Conservation (phyloP, 2,113 vertebrate genomes). For the Hemibagrus wyckioides region DNA sequence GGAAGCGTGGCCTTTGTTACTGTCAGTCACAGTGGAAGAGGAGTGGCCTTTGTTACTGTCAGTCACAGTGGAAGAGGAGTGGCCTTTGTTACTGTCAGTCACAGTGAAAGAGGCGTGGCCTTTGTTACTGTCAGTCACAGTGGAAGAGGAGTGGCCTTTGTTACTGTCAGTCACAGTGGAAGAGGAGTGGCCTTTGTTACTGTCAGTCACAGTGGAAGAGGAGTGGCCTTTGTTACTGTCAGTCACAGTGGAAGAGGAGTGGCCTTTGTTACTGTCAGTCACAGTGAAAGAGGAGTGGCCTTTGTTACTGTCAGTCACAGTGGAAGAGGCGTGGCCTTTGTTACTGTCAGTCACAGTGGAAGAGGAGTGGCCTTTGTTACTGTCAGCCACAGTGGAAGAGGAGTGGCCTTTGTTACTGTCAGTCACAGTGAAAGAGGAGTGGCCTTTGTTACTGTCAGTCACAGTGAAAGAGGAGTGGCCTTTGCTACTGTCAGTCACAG, state of each 20-base stretch:
- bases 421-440: too few species aligned
- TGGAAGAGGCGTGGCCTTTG: background rate
- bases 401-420: too few species aligned
- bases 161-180: background rate
- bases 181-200: background rate
- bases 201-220: background rate
- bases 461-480: too few species aligned
- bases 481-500: too few species aligned
- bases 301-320: background rate
- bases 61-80: background rate
- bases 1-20: background rate
- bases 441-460: too few species aligned
- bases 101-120: background rate
- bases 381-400: too few species aligned
- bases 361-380: too few species aligned
- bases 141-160: background rate
- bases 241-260: background rate
- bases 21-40: background rate
- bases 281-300: background rate
- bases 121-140: background rate
- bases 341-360: background rate
- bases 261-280: background rate
- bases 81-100: background rate
- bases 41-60: background rate
- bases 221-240: background rate